Conservation (phyloP, 2,113 vertebrate genomes). For the Numenius arquata region DNA sequence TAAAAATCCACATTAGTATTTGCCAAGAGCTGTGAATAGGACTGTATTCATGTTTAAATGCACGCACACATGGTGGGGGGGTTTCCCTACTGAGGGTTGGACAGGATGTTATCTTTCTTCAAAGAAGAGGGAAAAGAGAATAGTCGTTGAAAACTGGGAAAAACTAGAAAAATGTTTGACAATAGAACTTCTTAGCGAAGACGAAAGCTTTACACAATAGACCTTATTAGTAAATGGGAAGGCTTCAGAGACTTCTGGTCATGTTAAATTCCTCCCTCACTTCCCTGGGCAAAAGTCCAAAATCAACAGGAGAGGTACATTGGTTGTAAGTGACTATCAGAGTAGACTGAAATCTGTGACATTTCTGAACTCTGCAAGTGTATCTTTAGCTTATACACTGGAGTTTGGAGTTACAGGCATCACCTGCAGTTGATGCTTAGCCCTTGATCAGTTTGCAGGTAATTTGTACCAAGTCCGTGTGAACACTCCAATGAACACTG, state of each 20-base stretch:
- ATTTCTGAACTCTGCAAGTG: neutral
- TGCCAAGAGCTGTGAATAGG: neutral
- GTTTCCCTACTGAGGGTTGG: neutral
- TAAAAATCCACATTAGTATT: neutral
- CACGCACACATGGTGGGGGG: neutral
- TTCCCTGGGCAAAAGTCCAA: constrained; percentile 19
- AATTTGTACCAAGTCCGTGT: neutral
- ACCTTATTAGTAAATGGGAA: neutral
- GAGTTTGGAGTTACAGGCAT: neutral
- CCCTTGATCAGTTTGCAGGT: neutral
- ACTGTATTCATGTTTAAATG: neutral
- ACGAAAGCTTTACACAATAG: neutral
- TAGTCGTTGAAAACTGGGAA: constrained; percentile 30
- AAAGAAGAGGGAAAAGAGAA: constrained; percentile 33
- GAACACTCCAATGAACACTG: neutral
- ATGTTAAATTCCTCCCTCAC: neutral
- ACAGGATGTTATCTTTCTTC: constrained; percentile 54
- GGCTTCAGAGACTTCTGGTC: neutral
- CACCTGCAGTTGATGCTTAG: neutral
- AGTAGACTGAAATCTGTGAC: neutral
- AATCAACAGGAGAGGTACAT: neutral
- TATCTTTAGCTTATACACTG: neutral
- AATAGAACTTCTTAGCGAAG: neutral
- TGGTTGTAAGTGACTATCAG: neutral
- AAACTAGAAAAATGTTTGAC: constrained; percentile 31